Evolutionary conservation across 2,797 vertebrate species (phyloP), one percentile per base, ranked within the genome.

Genomic region (Notoglanidium macrostoma): DNA sequence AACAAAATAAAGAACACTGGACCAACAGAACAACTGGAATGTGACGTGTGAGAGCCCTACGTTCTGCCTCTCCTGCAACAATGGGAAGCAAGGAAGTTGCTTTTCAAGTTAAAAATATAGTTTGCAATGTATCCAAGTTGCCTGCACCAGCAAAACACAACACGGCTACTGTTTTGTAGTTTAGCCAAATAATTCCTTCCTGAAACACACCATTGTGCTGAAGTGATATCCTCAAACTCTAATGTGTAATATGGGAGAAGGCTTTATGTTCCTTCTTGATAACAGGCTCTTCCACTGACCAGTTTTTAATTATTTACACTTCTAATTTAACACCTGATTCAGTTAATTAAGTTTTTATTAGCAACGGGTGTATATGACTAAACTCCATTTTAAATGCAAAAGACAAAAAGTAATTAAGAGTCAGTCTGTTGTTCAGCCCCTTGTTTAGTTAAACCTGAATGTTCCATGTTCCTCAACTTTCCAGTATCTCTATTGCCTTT

Each of bases 211-310:
- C 3, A 32, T 17, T 32, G 17, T 32, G 29, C 55, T 23, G 51
- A 51, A 57, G 17, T 59, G 54, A 79, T 23, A 23, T 21, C 55
- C 19, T 12, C 5, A 1, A 40, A 2, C 19, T 35, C 32, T 61
- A 44, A 61, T n/a, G 78, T 80, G 78, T 46, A 81, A 63, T 17
- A 63, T 44, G 23, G 35, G 23, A 81, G 21, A 61, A 80, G 19
- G 54, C 21, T 80, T 80, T 61, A 61, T n/a, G 55, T n/a, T 59
- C 77, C 1, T 80, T 59, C 19, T 8, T 80, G 35, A 80, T 80
- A 59, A 59, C 54, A 1, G 23, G 23, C 55, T 61, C 55, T 44
- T 61, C 78, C 55, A 81, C 35, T 63, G 79, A 63, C 57, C 57
- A 46, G 78, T 80, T 46, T 81, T 63, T 63, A 46, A 81, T 63